Evolutionary conservation across 2,888 invertebrate genomes (phyloP).

Genomic region (Nomada goodeniana): DNA sequence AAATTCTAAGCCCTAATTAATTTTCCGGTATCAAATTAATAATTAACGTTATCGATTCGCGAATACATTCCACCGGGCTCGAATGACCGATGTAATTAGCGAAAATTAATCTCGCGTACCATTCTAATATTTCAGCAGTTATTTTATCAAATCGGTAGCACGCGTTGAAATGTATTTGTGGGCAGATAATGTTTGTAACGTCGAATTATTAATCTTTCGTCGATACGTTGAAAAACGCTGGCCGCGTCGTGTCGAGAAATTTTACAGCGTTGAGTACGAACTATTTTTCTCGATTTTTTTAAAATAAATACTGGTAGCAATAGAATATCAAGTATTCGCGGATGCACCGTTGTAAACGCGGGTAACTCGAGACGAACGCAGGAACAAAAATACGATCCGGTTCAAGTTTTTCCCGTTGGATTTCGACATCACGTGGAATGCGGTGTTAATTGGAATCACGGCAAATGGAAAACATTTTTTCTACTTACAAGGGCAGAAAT

Average conservation of each 20-base stretch:
- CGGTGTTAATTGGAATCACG: constrained; percentile 22
- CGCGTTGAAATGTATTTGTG: not conserved
- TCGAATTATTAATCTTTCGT: not conserved
- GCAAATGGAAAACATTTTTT: constrained; percentile 27
- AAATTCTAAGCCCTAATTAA: constrained; percentile 17
- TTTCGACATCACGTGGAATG: constrained; percentile 17
- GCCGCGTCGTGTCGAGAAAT: not conserved
- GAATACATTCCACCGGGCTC: not conserved
- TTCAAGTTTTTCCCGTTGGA: constrained; percentile 19
- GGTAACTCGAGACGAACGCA: constrained; percentile 12
- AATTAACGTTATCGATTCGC: constrained; percentile 20
- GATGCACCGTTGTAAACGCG: not conserved
- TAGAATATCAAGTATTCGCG: constrained; percentile 3
- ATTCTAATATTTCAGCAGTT: constrained; percentile 7
- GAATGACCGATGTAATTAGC: constrained; percentile 18
- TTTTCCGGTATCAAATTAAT: constrained; percentile 21
- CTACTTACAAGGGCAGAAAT: constrained; percentile 2
- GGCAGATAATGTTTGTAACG: no score
- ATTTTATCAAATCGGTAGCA: not conserved
- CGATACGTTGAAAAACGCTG: not conserved
- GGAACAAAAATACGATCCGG: constrained; percentile 24
- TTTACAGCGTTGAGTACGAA: constrained; percentile 1
- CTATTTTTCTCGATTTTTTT: not conserved
- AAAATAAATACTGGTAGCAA: constrained; percentile 9
- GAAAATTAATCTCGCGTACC: constrained; percentile 10